Conservation (phyloP, 1,140 invertebrate species). For the Leptinotarsa lineolata region DNA sequence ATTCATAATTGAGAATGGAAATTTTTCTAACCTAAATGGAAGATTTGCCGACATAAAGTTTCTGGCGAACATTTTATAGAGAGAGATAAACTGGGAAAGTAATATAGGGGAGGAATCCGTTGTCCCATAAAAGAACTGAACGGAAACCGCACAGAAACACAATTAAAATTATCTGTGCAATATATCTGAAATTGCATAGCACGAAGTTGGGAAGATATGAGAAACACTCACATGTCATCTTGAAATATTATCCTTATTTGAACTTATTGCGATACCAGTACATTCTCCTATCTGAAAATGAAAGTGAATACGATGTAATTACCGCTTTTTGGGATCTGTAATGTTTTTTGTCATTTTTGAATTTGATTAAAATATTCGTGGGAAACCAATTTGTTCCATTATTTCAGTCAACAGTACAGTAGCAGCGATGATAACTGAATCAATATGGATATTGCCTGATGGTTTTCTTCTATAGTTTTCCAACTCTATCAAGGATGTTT, state of each 20-base stretch:
- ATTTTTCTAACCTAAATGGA: too few relatives aligned
- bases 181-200: slow-evolving; percentile 15
- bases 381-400: too few relatives aligned
- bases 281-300: neutral
- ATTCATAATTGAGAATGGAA: too few relatives aligned
- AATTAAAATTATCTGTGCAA: slow-evolving; percentile 20
- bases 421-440: too few relatives aligned
- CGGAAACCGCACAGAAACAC: slow-evolving; percentile 5
- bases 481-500: too few relatives aligned
- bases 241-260: neutral
- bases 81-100: slow-evolving; percentile 5
- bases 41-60: neutral
- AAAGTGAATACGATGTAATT: neutral
- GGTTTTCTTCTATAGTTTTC: too few relatives aligned
- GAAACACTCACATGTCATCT: slow-evolving; percentile 10
- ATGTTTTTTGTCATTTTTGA: neutral
- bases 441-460: too few relatives aligned
- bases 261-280: slow-evolving; percentile 4
- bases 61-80: slow-evolving; percentile 11
- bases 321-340: neutral
- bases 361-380: too few relatives aligned
- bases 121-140: slow-evolving; percentile 11
- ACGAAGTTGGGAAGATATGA: slow-evolving; percentile 11
- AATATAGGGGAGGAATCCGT: neutral
- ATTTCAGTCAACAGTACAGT: too few relatives aligned